Evolutionary conservation across 2,113 vertebrate genomes (phyloP).

Genomic region (Sterrhoptilus dennistouni): DNA sequence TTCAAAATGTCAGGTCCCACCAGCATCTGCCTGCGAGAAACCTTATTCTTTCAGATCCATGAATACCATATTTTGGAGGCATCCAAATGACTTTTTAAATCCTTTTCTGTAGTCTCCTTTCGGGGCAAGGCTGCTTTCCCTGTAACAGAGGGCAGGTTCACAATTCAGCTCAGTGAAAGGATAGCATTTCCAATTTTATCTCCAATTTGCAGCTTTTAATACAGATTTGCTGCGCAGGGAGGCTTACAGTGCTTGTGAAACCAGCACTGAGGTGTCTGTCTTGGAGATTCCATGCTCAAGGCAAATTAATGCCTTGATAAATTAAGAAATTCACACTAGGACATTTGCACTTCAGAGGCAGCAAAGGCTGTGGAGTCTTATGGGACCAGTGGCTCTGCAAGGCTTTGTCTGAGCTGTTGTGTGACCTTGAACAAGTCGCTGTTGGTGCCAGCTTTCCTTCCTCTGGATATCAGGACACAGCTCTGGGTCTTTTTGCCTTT

Average conservation of each 20-base stretch:
- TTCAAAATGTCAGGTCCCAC: neutral
- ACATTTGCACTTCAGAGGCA: neutral
- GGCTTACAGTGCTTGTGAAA: neutral
- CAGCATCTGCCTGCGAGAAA: neutral
- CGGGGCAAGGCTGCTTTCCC: neutral
- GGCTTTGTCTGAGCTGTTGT: accelerated
- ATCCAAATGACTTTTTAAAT: slow-evolving; percentile 19
- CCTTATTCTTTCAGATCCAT: neutral
- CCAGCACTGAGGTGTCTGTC: neutral
- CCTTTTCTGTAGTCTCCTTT: neutral
- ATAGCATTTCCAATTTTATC: slow-evolving; percentile 1
- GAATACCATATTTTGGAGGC: neutral
- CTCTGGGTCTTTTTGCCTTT: neutral
- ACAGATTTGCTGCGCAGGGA: neutral
- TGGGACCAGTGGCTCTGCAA: neutral
- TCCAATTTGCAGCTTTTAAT: slow-evolving; percentile 4
- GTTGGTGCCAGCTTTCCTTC: neutral
- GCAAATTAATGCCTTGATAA: slow-evolving; percentile 7
- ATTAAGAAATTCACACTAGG: neutral
- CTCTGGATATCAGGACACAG: neutral
- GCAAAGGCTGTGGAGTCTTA: neutral
- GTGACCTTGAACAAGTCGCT: neutral
- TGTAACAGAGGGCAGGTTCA: neutral
- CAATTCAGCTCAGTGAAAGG: neutral
- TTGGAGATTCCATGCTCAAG: neutral